A percentile compares a stretch with the other conserved stretches of the same genome.
phyloP scores from a whole-genome alignment of 2,888 invertebrate species.

The Panzeria rudis region DNA sequence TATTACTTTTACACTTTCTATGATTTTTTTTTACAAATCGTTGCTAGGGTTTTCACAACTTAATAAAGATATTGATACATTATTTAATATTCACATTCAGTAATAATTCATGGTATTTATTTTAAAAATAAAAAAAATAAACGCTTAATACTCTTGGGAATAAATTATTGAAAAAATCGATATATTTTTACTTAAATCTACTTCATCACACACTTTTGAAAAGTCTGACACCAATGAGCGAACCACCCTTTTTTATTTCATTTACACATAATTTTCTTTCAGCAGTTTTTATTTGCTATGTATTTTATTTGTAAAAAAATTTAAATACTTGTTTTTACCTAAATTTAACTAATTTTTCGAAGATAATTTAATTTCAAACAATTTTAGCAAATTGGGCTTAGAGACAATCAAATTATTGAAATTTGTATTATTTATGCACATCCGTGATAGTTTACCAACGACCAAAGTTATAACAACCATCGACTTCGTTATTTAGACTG shows the following conservation, averaged over 20 bases:
- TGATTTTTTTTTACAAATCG: not conserved
- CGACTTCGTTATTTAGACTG: slow-evolving; percentile 34
- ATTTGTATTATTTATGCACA: slow-evolving; percentile 30
- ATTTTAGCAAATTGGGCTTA: slow-evolving; percentile 28
- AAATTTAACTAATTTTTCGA: slow-evolving; percentile 31
- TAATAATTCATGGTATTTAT: not conserved
- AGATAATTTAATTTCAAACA: slow-evolving; percentile 19
- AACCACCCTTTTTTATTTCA: slow-evolving; percentile 37
- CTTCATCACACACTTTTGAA: slow-evolving; percentile 17
- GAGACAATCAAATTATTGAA: not conserved
- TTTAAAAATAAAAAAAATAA: not conserved
- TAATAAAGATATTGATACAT: not conserved
- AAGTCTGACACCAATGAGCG: not conserved
- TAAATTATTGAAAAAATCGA: slow-evolving; percentile 61
- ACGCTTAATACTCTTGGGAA: not conserved
- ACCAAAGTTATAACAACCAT: slow-evolving; percentile 32
- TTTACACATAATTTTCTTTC: slow-evolving; percentile 8
- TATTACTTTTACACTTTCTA: not conserved
- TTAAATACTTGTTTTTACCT: slow-evolving; percentile 34
- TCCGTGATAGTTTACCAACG: slow-evolving; percentile 27
- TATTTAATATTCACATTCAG: slow-evolving; percentile 14
- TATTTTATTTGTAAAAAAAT: not conserved
- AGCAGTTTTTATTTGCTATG: not conserved
- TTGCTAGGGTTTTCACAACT: not conserved
- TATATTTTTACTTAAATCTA: slow-evolving; percentile 49